phyloP scores from a whole-genome alignment of 2,888 invertebrate species.

The Lasius platythorax region DNA sequence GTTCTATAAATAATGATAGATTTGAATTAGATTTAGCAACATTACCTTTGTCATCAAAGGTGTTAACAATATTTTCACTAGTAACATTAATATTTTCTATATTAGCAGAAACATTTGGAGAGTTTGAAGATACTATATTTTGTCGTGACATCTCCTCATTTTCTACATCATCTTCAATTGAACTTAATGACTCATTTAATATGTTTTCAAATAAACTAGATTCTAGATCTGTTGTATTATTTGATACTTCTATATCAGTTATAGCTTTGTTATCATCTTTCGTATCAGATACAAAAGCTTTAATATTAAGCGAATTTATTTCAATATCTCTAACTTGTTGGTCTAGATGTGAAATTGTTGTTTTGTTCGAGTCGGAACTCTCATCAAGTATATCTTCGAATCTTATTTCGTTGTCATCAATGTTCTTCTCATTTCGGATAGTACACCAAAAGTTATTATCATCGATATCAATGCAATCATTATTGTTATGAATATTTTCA shows the following conservation, averaged over 20 bases:
- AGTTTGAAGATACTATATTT: not conserved
- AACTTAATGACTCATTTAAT: slow-evolving; percentile 67
- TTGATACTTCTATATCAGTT: not conserved
- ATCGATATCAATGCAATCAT: not conserved
- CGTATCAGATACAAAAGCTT: not conserved
- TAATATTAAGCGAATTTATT: not conserved
- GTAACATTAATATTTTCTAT: not conserved
- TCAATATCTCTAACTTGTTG: not conserved
- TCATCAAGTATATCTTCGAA: slow-evolving; percentile 79
- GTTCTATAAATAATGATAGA: not conserved
- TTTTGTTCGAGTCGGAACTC: slow-evolving; percentile 70
- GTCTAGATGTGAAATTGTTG: not conserved
- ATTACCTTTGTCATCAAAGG: not conserved
- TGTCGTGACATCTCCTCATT: not conserved
- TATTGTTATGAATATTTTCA: slow-evolving; percentile 44
- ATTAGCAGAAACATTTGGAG: not conserved
- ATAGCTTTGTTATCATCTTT: not conserved
- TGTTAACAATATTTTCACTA: not conserved
- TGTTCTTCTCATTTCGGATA: slow-evolving; percentile 8
- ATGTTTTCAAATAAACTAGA: slow-evolving; percentile 67
- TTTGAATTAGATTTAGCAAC: not conserved
- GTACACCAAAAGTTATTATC: slow-evolving; percentile 45
- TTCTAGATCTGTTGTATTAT: slow-evolving; percentile 6
- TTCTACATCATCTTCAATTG: slow-evolving; percentile 52
- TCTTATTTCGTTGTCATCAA: slow-evolving; percentile 54